Percentiles rank a stretch among this genome's conserved stretches.
phyloP scores from a whole-genome alignment of 1,140 invertebrate species.

The Zaprionus nigranus region DNA sequence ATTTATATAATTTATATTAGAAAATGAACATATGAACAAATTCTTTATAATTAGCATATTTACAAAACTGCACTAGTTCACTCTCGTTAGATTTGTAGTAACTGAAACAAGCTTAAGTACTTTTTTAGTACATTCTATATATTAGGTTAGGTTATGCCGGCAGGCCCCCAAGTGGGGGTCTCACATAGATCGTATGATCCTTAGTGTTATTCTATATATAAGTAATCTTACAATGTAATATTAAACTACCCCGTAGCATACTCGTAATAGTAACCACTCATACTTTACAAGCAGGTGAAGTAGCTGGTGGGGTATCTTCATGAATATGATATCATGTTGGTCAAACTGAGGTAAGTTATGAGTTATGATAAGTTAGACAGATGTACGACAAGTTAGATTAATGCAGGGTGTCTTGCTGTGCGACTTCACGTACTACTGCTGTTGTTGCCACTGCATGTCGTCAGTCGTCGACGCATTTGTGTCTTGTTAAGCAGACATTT shows the following conservation, averaged over 20 bases:
- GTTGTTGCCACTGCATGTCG: not conserved
- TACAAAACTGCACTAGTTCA: too few relatives aligned
- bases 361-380: too few relatives aligned
- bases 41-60: too few relatives aligned
- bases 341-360: too few relatives aligned
- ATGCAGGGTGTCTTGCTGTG: not conserved
- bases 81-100: too few relatives aligned
- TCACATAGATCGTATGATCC: too few relatives aligned
- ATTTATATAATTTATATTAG: too few relatives aligned
- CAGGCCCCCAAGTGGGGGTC: too few relatives aligned
- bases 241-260: not conserved
- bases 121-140: slow-evolving; percentile 19
- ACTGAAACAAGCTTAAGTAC: not conserved
- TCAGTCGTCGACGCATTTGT: not conserved
- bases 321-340: not conserved
- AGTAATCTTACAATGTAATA: slow-evolving; percentile 15
- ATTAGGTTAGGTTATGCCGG: too few relatives aligned
- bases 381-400: not conserved
- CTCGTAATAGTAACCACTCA: not conserved
- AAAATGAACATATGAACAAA: too few relatives aligned
- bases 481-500: slow-evolving; percentile 4
- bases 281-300: not conserved
- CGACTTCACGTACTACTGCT: not conserved
- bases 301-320: not conserved
- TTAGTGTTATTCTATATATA: too few relatives aligned